Evolutionary conservation across 2,797 vertebrate species (phyloP).

Genomic region (Gadopsis bispinosus): DNA sequence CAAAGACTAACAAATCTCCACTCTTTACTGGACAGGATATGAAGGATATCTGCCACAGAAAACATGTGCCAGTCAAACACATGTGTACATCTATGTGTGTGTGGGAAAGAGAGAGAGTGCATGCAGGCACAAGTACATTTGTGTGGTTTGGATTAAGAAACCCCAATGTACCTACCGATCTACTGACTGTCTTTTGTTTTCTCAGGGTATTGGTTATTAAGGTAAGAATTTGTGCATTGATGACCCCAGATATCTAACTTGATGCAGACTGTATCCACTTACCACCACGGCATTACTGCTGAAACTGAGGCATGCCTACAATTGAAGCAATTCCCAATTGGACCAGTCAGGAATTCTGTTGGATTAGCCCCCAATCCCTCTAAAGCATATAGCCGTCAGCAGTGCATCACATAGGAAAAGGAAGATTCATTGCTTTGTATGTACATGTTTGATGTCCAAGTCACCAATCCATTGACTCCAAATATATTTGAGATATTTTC

Average conservation of each 20-base stretch:
- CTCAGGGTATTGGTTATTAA: constrained; percentile 53
- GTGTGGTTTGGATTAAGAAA: constrained; percentile 56
- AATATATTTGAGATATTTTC: constrained; percentile 46
- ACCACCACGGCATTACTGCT: constrained; percentile 24
- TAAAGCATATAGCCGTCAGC: constrained; percentile 60
- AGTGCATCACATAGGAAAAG: constrained; percentile 40
- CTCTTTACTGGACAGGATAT: constrained; percentile 67
- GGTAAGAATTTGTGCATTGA: constrained; percentile 47
- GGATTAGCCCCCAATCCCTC: constrained; percentile 50
- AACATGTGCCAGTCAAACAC: constrained; percentile 64
- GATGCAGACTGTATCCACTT: constrained; percentile 47
- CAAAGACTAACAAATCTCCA: constrained; percentile 63
- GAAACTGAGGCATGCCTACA: constrained; percentile 18
- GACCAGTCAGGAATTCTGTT: constrained; percentile 57
- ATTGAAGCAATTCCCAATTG: constrained; percentile 51
- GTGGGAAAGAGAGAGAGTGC: constrained; percentile 14
- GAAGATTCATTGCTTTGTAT: constrained; percentile 30
- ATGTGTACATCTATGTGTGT: constrained; percentile 18
- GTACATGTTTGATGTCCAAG: constrained; percentile 39
- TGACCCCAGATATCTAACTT: constrained; percentile 45
- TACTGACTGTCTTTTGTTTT: constrained; percentile 47
- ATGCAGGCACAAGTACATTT: constrained; percentile 51
- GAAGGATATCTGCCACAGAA: constrained; percentile 68
- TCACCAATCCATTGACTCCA: constrained; percentile 39
- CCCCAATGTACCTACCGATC: constrained; percentile 25